phyloP scores from a whole-genome alignment of 2,797 vertebrate species.

The Poecilia velifera region DNA sequence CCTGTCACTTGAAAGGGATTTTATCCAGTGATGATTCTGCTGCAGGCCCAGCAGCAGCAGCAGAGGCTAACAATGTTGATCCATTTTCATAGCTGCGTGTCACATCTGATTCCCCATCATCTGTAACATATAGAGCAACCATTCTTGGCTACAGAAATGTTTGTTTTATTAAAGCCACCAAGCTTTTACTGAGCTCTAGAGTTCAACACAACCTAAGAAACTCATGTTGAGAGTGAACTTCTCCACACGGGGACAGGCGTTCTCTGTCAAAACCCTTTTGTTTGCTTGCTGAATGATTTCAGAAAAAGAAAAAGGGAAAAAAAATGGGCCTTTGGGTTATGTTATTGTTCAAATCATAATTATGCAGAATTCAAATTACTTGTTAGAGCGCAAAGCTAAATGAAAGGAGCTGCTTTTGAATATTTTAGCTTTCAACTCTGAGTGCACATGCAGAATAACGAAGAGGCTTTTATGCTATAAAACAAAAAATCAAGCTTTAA shows the following conservation, averaged over 20 bases:
- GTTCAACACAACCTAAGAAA: conserved; percentile 10
- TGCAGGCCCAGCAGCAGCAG: conserved; percentile 30
- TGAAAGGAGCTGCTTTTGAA: conserved; percentile 50
- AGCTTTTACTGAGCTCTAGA: conserved; percentile 22
- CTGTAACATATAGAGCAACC: conserved; percentile 26
- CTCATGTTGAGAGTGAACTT: conserved; percentile 7
- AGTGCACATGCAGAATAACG: background rate
- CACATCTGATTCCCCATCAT: conserved; percentile 37
- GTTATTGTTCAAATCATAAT: conserved; percentile 37
- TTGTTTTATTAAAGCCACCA: conserved; percentile 27
- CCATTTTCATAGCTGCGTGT: conserved; percentile 41
- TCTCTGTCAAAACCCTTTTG: conserved; percentile 17
- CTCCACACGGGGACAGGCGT: conserved; percentile 18
- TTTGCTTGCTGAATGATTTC: conserved; percentile 14
- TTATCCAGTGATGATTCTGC: conserved; percentile 50
- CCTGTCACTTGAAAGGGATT: conserved; percentile 39
- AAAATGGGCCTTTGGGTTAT: conserved; percentile 17
- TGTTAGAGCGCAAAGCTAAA: conserved; percentile 33
- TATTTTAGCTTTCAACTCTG: conserved; percentile 30
- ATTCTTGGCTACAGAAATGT: conserved; percentile 24
- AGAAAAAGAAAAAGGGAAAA: background rate
- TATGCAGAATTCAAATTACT: conserved; percentile 47
- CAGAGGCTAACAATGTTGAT: conserved; percentile 22
- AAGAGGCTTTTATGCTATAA: conserved; percentile 8
- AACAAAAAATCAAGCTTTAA: conserved; percentile 7